These are phyloP conservation scores for Terrapene triunguis DNA, from an alignment of 2,113 vertebrate species.

Conservation along the genomic window DNA sequence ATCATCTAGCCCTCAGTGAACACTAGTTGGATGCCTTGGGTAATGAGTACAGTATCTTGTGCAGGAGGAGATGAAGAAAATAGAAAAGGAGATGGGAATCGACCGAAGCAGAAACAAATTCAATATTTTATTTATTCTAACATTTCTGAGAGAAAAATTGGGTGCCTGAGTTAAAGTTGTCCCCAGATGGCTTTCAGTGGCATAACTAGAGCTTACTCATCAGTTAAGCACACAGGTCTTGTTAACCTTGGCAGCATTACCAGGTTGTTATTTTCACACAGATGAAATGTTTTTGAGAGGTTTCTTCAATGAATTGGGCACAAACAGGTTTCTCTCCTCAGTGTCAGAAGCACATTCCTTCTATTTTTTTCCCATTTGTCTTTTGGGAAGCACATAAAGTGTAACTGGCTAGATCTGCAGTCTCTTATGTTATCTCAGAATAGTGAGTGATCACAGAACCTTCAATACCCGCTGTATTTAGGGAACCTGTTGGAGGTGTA, in stretches of 20 bases:
- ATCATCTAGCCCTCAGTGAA: neutral
- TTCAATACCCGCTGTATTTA: neutral
- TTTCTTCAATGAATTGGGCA: neutral
- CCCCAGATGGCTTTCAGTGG: neutral
- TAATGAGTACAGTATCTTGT: neutral
- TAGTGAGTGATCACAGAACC: neutral
- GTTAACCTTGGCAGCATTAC: neutral
- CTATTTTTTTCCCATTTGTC: neutral
- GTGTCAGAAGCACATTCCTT: neutral
- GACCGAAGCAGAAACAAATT: conserved; percentile 52
- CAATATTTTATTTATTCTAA: conserved; percentile 33
- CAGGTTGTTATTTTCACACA: neutral
- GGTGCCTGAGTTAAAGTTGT: conserved; percentile 48
- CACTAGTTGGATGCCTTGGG: neutral
- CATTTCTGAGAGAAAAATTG: neutral
- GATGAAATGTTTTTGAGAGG: neutral
- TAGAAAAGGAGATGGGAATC: conserved; percentile 17
- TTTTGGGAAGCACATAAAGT: neutral
- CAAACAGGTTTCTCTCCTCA: neutral
- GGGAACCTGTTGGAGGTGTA: neutral
- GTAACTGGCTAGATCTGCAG: neutral
- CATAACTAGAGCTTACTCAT: conserved; percentile 15
- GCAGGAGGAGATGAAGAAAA: neutral
- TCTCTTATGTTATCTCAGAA: neutral
- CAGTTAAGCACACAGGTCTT: neutral